Evolutionary conservation across 2,797 vertebrate genomes (phyloP), one percentile per base, ranked within the genome.

Genomic region (Phalanger gymnotis): DNA sequence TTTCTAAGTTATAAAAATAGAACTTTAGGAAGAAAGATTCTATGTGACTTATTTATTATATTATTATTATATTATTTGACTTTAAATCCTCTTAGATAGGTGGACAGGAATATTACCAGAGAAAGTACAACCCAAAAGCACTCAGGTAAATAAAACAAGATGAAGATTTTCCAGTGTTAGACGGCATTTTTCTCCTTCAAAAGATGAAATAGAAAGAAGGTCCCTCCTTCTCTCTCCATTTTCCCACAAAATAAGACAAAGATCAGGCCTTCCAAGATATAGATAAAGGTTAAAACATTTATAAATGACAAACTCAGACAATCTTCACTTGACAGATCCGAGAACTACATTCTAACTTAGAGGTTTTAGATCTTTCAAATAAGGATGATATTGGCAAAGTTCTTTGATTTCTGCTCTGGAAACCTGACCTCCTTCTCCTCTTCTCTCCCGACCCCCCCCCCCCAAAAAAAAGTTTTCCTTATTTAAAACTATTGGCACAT

Each of bases 201-300:
- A 97, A 96, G 94, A 53, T 40, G 2, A 94, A 40, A n/a, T 93
- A 0, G 52, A 91, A 94, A 55, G 91, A 93, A n/a, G 73, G 40
- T 11, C 12, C 73, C 40, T 47, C 19, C 40, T 27, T 81, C 22
- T 47, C 5, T 3, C 40, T 81, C 40, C 12, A 47, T 40, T 40
- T 0, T 40, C 16, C 40, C 7, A 2, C 22, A 81, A 81, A 73
- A 73, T 73, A 19, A 81, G 47, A 47, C 40, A 81, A 81, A 81
- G 40, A 81, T 47, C 73, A 25, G 40, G 27, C 73, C 6, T 27
- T 47, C 19, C 40, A 81, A 81, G 3, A 81, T 47, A 40, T 47
- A 81, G 40, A 47, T 81, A 40, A 73, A 25, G 34, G n/a, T 47
- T 81, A 47, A 81, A 81, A 81, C 16, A 81, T 40, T 73, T 73